Base-by-base conservation (phyloP, 2,113 vertebrate genomes). In the Tachysurus fulvidraco region DNA sequence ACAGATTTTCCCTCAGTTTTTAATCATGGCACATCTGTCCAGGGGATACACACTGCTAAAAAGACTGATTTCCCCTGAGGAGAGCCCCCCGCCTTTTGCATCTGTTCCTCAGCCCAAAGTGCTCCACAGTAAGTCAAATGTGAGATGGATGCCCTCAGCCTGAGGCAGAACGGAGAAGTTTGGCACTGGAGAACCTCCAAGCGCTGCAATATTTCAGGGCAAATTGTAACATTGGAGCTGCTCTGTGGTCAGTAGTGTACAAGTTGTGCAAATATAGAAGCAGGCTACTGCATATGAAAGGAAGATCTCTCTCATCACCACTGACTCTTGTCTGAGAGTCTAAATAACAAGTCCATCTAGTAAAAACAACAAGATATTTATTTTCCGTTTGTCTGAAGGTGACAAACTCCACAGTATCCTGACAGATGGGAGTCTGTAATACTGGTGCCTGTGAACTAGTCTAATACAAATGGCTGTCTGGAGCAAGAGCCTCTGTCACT, bases 11-110 rank as follows among this genome's bases (percentile, higher is more conserved):
- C 89, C 89, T 92, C 89, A 88, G 90, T 86, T 92, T 89, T 90
- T 93, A 90, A 94, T 93, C 92, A 89, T 50, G 65, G 78, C 91
- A 93, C 92, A 93, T 94, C 93, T 94, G 93, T 94, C 94, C 89
- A 84, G 88, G 86, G 90, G 89, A 89, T 90, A 90, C 85, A 88
- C 87, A 87, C 46, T 54, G 79, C 91, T 92, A 92, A 93, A 93
- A 93, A 93, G 90, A 85, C 90, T 93, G 91, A 94, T 95, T 94
- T 94, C 94, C 93, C 92, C 85, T 46, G 89, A 92, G 93, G 90
- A 90, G 89, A 87, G 84, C 90, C 88, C 84, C 90, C 90, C 88
- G 83, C 89, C 87, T 87, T 84, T 90, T 92, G 87, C 93, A 94
- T 92, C 92, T 93, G 93, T 87, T 86, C 85, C 89, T 85, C 87